Evolutionary conservation across 1,140 invertebrate species (phyloP).

Genomic region (Atopsyche davidsoni): DNA sequence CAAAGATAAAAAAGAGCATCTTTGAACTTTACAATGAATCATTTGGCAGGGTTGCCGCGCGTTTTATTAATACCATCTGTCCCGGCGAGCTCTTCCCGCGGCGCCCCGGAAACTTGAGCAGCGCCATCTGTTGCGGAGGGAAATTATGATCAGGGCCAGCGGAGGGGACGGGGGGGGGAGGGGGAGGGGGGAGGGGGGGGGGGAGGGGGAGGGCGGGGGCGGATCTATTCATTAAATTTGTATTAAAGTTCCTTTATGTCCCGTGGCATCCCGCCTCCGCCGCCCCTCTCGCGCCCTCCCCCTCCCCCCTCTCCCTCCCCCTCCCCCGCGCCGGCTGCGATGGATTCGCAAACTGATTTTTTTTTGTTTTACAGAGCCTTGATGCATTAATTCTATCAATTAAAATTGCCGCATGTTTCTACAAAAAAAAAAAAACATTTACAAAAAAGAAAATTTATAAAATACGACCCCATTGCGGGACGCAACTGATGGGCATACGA

Average conservation of each 20-base stretch:
- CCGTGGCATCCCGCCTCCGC: slow-evolving; percentile 17
- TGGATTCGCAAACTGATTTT: slow-evolving; percentile 8
- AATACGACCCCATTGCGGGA: too few relatives aligned
- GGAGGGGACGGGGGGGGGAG: slow-evolving; percentile 7
- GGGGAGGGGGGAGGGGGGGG: slow-evolving; percentile 7
- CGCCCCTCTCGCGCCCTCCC: not conserved
- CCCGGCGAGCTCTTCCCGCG: slow-evolving; percentile 20
- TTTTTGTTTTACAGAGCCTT: slow-evolving; percentile 1
- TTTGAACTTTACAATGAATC: slow-evolving; percentile 31
- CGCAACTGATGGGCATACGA: too few relatives aligned
- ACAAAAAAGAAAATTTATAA: too few relatives aligned
- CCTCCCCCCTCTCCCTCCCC: not conserved
- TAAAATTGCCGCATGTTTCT: not conserved
- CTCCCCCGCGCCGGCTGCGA: slow-evolving; percentile 4
- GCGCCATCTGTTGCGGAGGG: slow-evolving; percentile 30
- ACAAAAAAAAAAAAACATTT: too few relatives aligned
- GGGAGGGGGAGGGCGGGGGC: not conserved
- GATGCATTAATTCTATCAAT: not conserved
- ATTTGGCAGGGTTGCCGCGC: slow-evolving; percentile 26
- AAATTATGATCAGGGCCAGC: slow-evolving; percentile 30
- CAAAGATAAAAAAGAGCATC: slow-evolving; percentile 14
- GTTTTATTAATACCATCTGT: slow-evolving; percentile 32
- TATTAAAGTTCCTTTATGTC: slow-evolving; percentile 31
- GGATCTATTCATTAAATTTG: slow-evolving; percentile 32
- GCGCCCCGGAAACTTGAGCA: slow-evolving; percentile 17